phyloP scores from a whole-genome alignment of 2,888 invertebrate genomes.

The Meta bourneti region DNA sequence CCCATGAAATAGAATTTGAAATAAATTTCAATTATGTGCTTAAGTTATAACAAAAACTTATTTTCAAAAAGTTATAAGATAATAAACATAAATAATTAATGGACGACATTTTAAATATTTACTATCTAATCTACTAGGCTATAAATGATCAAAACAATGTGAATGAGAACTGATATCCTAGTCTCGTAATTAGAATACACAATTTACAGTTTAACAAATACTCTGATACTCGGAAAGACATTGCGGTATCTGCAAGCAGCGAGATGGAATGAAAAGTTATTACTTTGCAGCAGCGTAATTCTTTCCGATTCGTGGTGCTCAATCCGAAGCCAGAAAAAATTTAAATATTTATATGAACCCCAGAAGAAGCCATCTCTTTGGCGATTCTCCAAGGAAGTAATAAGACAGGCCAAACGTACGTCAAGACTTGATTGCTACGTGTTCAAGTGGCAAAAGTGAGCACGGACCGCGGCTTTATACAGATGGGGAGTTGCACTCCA shows the following conservation, averaged over 20 bases:
- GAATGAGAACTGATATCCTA: too few relatives aligned
- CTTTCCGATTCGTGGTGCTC: neutral
- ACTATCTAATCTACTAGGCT: too few relatives aligned
- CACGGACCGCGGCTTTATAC: conserved; percentile 20
- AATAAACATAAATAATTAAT: too few relatives aligned
- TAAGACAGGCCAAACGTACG: conserved; percentile 61
- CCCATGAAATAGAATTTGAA: too few relatives aligned
- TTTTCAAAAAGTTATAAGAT: too few relatives aligned
- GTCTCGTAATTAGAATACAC: too few relatives aligned
- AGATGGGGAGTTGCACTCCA: conserved; percentile 34
- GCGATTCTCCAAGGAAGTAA: conserved; percentile 49
- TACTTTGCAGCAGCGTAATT: neutral
- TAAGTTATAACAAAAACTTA: too few relatives aligned
- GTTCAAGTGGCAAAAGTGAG: conserved; percentile 71
- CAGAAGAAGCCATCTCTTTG: neutral
- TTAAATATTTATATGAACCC: conserved; percentile 29
- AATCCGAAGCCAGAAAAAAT: neutral
- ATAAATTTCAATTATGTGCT: too few relatives aligned
- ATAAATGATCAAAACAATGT: too few relatives aligned
- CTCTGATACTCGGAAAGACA: neutral
- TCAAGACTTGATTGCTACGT: conserved; percentile 68
- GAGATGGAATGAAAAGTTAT: neutral
- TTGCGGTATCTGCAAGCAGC: neutral
- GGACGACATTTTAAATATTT: too few relatives aligned
- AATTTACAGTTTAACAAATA: too few relatives aligned